These are phyloP conservation scores for Aphyosemion australe DNA, from an alignment of 2,113 vertebrate genomes.

Conservation along the genomic window DNA sequence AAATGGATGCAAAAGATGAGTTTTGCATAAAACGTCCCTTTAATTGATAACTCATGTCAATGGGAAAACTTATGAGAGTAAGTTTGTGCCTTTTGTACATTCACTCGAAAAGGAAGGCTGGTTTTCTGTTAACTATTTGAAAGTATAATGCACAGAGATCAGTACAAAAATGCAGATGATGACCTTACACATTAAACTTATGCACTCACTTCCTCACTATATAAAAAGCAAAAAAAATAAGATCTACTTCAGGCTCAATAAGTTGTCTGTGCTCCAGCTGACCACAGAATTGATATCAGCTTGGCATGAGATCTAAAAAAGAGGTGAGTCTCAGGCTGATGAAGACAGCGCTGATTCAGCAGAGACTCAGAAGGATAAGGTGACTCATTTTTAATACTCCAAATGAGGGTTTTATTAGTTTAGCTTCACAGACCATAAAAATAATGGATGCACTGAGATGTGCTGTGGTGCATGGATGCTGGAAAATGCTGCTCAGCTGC, in stretches of 20 bases:
- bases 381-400: constrained; percentile 57
- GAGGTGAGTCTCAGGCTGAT: constrained; percentile 21
- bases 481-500: neutral
- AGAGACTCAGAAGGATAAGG: constrained; percentile 35
- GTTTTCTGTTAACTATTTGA: too few relatives aligned
- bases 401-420: constrained; percentile 58
- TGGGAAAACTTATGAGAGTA: too few relatives aligned
- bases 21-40: too few relatives aligned
- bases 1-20: too few relatives aligned
- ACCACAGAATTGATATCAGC: constrained; percentile 35
- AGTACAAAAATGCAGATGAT: too few relatives aligned
- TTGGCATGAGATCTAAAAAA: constrained; percentile 37
- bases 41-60: too few relatives aligned
- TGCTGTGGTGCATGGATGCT: constrained; percentile 19
- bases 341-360: constrained; percentile 50
- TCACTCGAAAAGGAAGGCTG: too few relatives aligned
- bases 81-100: too few relatives aligned
- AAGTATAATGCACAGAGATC: too few relatives aligned
- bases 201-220: neutral
- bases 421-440: constrained; percentile 54
- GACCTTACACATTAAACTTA: too few relatives aligned
- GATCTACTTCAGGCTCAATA: neutral
- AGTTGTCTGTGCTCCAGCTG: constrained; percentile 8
- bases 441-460: constrained; percentile 34
- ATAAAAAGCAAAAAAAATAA: constrained; percentile 5